Base-by-base conservation (phyloP, 1,140 invertebrate genomes). In the Zaprionus ornatus region DNA sequence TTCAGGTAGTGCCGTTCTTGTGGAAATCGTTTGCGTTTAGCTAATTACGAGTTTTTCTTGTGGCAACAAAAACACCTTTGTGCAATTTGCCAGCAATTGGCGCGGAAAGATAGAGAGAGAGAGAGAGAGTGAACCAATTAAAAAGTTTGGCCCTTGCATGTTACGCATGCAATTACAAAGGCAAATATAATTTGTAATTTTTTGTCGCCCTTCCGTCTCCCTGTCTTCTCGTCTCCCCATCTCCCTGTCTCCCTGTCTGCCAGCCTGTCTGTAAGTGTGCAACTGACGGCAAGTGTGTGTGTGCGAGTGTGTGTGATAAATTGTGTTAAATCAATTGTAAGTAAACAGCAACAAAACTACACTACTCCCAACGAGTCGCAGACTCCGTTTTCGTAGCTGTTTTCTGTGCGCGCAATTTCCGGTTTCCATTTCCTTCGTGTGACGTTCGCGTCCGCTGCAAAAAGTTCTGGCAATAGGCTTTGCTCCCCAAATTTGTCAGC, bases 321-420 rank as follows among this genome's bases (percentile, higher is more conserved):
- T 78, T 79, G 74, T 64, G 84, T 80, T 88, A 50, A 50, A 80
- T 83, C 74, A 79, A 67, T 76, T 71, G 67, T 70, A 52, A 75
- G 65, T 64, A 68, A 73, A 74, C 64, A 74, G 71, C 70, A 74
- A 60, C 37, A 80, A 64, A 50, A 67, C 29, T 83, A 76, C 40
- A 13, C 13, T 37, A 78, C 57, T 70, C 59, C 69, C 17, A 78
- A 63, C 59, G 63, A 67, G 21, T 52, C 52, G 52, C 52, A 27
- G 52, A 25, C 45, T 50, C 45, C 37, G 55, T 35, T 40, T 12
- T 68, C 32, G 56, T 32, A 59, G 62, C 60, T 66, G 74, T 62
- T 66, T 87, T 80, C 87, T 84, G 84, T 88, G 85, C 75, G 84
- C 84, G 84, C 84, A 88, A 88, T 88, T 88, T 88, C 84, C 84